A percentile compares a stretch with the other conserved stretches of the same genome.
Evolutionary conservation across 30 jellyfish, hydroid and myxozoan species (phyloP).

Genomic region (Chrysaora quinquecirrha): DNA sequence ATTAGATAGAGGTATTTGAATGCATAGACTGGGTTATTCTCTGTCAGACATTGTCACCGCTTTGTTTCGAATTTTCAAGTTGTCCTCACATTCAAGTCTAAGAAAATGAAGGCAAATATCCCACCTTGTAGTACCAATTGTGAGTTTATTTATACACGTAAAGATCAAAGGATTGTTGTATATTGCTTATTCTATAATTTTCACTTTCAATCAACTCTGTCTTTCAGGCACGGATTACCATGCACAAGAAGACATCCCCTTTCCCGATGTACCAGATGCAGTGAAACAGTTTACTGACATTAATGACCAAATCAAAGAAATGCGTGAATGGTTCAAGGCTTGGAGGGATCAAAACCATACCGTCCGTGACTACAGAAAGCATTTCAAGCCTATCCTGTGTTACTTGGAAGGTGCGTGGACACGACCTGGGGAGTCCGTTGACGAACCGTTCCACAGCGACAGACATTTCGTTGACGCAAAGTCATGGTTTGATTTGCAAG

Average conservation of each 20-base stretch:
- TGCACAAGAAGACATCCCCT: slow-evolving; percentile 63
- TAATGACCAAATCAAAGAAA: slow-evolving; percentile 69
- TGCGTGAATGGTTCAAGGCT: slow-evolving; percentile 95
- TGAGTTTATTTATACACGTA: too few relatives aligned
- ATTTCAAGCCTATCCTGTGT: slow-evolving; percentile 85
- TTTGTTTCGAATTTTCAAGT: too few relatives aligned
- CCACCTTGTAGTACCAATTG: too few relatives aligned
- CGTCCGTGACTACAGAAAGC: slow-evolving; percentile 76
- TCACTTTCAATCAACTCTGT: too few relatives aligned
- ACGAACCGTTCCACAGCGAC: slow-evolving; percentile 92
- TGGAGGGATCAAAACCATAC: slow-evolving; percentile 86
- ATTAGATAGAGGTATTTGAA: too few relatives aligned
- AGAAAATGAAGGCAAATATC: too few relatives aligned
- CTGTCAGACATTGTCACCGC: too few relatives aligned
- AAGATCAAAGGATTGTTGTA: too few relatives aligned
- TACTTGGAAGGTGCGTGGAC: slow-evolving; percentile 99
- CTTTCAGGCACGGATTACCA: slow-evolving; percentile 40
- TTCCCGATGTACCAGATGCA: slow-evolving; percentile 90
- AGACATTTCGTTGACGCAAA: slow-evolving; percentile 89
- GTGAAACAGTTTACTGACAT: slow-evolving; percentile 23
- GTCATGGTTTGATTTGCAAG: slow-evolving; percentile 87
- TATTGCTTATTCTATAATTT: too few relatives aligned
- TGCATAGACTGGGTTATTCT: too few relatives aligned
- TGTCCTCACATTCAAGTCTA: too few relatives aligned
- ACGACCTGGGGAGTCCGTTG: slow-evolving; percentile 62